These are phyloP conservation scores for Macrosoma leucophasiata DNA, from an alignment of 2,888 invertebrate species.

Conservation along the genomic window DNA sequence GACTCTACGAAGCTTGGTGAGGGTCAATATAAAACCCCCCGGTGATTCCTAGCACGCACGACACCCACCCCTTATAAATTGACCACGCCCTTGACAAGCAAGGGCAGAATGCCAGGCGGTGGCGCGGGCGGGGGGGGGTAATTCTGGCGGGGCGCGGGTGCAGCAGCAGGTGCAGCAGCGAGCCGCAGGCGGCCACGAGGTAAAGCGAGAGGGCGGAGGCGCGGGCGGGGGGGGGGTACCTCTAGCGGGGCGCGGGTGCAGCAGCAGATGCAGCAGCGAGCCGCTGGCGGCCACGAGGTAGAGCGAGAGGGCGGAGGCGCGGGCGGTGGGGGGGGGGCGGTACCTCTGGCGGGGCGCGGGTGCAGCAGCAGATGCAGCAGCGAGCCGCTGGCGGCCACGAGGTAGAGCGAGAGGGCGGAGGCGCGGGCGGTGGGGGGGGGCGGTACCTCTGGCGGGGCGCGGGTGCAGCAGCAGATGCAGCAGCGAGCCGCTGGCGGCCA, in stretches of 20 bases:
- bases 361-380: slow-evolving; percentile 93
- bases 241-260: slow-evolving; percentile 80
- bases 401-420: slow-evolving; percentile 90
- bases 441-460: slow-evolving; percentile 69
- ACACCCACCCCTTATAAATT: too few species aligned
- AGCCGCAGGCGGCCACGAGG: slow-evolving; percentile 91
- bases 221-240: slow-evolving; percentile 49
- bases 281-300: slow-evolving; percentile 68
- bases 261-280: slow-evolving; percentile 80
- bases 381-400: slow-evolving; percentile 91
- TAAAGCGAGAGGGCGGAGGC: slow-evolving; percentile 91
- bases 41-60: too few species aligned
- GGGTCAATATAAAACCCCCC: too few species aligned
- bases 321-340: too few species aligned
- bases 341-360: slow-evolving; percentile 77
- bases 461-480: slow-evolving; percentile 93
- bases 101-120: too few species aligned
- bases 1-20: too few species aligned
- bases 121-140: too few species aligned
- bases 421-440: too few species aligned
- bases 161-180: slow-evolving; percentile 90
- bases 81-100: not conserved
- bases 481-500: slow-evolving; percentile 91
- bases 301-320: too few species aligned
- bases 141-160: slow-evolving; percentile 80